Base-by-base conservation (phyloP, 1,140 invertebrate genomes). In the Drosophila repleta region DNA sequence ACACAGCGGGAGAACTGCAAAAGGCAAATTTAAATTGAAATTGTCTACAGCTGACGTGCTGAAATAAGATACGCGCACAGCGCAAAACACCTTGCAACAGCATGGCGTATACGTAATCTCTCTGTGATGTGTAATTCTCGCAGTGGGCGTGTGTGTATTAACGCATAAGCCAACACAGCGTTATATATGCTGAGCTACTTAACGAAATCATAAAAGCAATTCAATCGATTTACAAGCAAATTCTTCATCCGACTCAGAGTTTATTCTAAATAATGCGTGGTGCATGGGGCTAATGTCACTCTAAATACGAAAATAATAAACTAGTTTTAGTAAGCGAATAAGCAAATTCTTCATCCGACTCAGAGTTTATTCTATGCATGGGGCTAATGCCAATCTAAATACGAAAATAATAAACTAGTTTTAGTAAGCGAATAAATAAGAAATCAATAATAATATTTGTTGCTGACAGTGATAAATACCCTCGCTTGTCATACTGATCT, bases 1-100 rank as follows among this genome's bases (percentile, higher is more conserved):
- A 21, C 32, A 43, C 32, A 41, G 7, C 37, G 21, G 45, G 63
- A 67, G 29, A 60, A 64, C 74, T 65, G 81, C 62, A 69, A 85
- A 87, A 78, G 81, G 82, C 74, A 87, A 87, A 85, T 87, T 87
- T 88, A 88, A 87, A 88, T 88, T 87, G 82, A 87, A 87, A 87
- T 82, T 88, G 85, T 75, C 71, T 74, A 70, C 78, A 79, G 79
- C 76, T 82, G 82, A 88, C 87, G 82, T 82, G 70, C 83, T 75
- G 70, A 82, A 78, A 88, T 78, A 87, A 87, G 82, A 75, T 81
- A 85, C 69, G 63, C 48, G 65, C 76, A 55, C 72, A 55, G 58
- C 58, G 18, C 35, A 24, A 48, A 56, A 74, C 74, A 83, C 74
- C 64, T 78, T 75, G 46, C 15, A 45, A 37, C 15, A 45, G 29